A percentile compares a stretch with the other conserved stretches of the same genome.
These are phyloP conservation scores for Drosophila leonis DNA, from an alignment of 2,888 invertebrate genomes.

Conservation along the genomic window DNA sequence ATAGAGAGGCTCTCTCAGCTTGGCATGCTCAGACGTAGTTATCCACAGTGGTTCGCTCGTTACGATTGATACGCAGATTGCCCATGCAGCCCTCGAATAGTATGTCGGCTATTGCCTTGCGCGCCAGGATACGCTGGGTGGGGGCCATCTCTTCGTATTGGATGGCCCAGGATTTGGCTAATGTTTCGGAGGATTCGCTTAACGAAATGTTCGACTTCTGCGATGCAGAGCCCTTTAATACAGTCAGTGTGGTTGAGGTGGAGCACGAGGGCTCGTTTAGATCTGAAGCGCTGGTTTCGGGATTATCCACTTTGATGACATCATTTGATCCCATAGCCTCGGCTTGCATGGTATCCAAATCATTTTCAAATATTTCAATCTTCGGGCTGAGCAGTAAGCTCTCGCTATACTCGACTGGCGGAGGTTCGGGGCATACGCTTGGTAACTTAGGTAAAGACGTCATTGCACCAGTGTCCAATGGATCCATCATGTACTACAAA, in stretches of 20 bases:
- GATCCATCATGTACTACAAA: constrained; percentile 32
- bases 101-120: constrained; percentile 82
- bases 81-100: constrained; percentile 83
- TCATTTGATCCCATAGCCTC: constrained; percentile 11
- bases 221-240: constrained; percentile 15
- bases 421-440: constrained; percentile 9
- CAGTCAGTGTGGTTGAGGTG: constrained; percentile 10
- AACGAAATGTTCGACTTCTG: constrained; percentile 25
- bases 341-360: constrained; percentile 19
- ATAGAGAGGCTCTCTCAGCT: neutral
- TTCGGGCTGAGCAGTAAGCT: constrained; percentile 64
- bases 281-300: constrained; percentile 25
- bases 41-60: constrained; percentile 46
- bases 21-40: constrained; percentile 28
- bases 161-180: constrained; percentile 82
- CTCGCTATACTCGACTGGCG: constrained; percentile 36
- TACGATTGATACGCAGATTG: constrained; percentile 71
- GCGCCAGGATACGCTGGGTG: constrained; percentile 77
- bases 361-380: constrained; percentile 63
- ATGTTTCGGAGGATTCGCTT: constrained; percentile 73
- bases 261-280: constrained; percentile 34
- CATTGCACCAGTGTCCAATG: constrained; percentile 25
- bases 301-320: constrained; percentile 24
- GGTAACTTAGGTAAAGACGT: constrained; percentile 15
- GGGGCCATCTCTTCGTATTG: constrained; percentile 80